Percentiles rank a stretch among this genome's conserved stretches.
These are phyloP conservation scores for Amazona vittata DNA, from an alignment of 2,113 vertebrate genomes.

Conservation along the genomic window DNA sequence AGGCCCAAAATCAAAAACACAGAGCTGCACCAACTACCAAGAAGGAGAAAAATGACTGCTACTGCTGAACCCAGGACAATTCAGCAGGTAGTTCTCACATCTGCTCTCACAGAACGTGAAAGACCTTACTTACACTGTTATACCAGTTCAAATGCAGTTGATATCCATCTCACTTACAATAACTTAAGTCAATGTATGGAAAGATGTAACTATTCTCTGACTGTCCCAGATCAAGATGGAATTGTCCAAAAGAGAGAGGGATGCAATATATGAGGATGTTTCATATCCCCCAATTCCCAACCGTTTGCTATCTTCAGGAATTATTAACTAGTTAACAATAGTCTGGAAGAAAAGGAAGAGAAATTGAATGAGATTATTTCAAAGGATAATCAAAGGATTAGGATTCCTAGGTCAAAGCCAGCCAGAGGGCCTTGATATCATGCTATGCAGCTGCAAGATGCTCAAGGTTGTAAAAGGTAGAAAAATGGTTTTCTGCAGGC, in stretches of 20 bases:
- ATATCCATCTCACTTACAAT: background rate
- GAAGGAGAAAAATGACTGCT: too few species aligned
- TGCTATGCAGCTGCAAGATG: background rate
- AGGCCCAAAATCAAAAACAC: too few species aligned
- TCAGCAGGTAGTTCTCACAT: background rate
- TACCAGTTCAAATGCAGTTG: background rate
- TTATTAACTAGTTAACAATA: background rate
- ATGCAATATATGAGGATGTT: background rate
- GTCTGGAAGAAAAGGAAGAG: background rate
- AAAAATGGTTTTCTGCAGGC: background rate
- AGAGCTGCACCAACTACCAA: too few species aligned
- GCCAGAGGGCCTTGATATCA: background rate
- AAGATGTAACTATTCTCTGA: background rate
- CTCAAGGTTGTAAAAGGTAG: background rate
- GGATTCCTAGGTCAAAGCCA: background rate
- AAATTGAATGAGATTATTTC: background rate
- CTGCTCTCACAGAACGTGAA: background rate
- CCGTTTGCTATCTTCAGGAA: background rate
- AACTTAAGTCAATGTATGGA: background rate
- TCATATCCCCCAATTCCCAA: background rate
- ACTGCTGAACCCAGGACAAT: too few species aligned
- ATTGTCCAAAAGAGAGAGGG: background rate
- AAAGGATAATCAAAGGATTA: background rate
- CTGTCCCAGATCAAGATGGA: background rate
- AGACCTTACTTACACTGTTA: background rate